Base-by-base conservation (phyloP, 2,113 vertebrate genomes). In the Pachypanchax playfairii region DNA sequence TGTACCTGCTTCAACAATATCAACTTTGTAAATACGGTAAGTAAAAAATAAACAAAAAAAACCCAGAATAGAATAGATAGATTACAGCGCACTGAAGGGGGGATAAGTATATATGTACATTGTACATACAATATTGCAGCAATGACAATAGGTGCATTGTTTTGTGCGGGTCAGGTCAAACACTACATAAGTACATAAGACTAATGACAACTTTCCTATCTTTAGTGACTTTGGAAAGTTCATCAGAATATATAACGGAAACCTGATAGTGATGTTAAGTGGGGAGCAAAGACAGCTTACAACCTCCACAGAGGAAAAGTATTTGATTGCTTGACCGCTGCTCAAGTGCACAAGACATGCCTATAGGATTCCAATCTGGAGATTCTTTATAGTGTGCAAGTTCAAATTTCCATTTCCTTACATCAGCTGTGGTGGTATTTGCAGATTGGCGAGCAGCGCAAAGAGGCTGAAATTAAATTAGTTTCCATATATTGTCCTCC, bases 401-500 rank as follows among this genome's bases (percentile, higher is more conserved):
- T 79, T 62, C 22, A 84, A 71, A 79, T 86, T 85, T 85, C 80
- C 86, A 86, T 88, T 88, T 84, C 80, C 77, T 76, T 83, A 83
- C 77, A 85, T 85, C 75, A 85, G 81, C 75, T 29, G 39, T 70
- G 70, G 70, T 80, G 75, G 70, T 85, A 83, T 88, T 88, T 86
- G 79, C 79, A 84, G 84, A 87, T 86, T 77, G 73, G 75, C 52
- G 66, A 63, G 43, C 75, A 13, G 73, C 18, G 69, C 81, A 80
- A 82, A 87, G 70, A 79, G 77, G 60, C 80, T 79, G 84, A 75
- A 90, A 88, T 90, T 88, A 87, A 90, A 90, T 90, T 90, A 85
- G 80, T 87, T 90, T 90, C 87, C 88, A 90, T 90, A 88, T 85
- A 90, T 90, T 88, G 88, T 88, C 85, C 76, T 84, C 75, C 71